phyloP scores from a whole-genome alignment of 2,113 vertebrate genomes.

The Capreolus pygargus region DNA sequence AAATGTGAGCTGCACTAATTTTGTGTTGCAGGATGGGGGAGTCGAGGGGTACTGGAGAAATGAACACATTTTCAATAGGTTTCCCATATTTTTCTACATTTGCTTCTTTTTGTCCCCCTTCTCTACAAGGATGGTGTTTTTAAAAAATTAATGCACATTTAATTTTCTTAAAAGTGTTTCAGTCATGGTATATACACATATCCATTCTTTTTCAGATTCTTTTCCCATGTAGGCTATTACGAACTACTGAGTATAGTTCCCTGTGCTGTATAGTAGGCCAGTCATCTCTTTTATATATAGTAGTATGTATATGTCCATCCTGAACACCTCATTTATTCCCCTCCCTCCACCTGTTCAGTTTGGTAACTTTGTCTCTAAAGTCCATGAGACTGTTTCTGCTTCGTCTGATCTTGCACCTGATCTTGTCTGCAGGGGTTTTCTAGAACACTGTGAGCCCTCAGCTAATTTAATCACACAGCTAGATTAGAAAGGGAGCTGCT shows the following conservation, averaged over 20 bases:
- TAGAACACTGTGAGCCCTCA: not conserved
- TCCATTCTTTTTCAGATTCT: not conserved
- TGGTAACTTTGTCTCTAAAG: not conserved
- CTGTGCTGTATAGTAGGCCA: not conserved
- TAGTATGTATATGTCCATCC: not conserved
- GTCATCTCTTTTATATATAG: not conserved
- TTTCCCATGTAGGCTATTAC: not conserved
- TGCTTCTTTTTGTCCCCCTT: too few species aligned
- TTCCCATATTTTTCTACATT: too few species aligned
- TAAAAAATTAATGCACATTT: too few species aligned
- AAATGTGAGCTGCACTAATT: too few species aligned
- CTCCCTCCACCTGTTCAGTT: not conserved
- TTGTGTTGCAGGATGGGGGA: too few species aligned
- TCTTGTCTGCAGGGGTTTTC: not conserved
- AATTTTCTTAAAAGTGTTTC: not conserved
- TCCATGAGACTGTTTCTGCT: not conserved
- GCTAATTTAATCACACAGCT: conserved; percentile 39
- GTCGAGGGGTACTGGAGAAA: too few species aligned
- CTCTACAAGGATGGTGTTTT: too few species aligned
- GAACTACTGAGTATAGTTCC: not conserved
- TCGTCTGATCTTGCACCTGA: not conserved
- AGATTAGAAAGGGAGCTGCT: conserved; percentile 44
- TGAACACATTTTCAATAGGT: too few species aligned
- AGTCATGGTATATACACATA: not conserved
- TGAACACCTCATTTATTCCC: not conserved